Percentiles rank a stretch among this genome's conserved stretches.
phyloP scores from a whole-genome alignment of 2,888 invertebrate genomes.

The Drosophila barbarae region DNA sequence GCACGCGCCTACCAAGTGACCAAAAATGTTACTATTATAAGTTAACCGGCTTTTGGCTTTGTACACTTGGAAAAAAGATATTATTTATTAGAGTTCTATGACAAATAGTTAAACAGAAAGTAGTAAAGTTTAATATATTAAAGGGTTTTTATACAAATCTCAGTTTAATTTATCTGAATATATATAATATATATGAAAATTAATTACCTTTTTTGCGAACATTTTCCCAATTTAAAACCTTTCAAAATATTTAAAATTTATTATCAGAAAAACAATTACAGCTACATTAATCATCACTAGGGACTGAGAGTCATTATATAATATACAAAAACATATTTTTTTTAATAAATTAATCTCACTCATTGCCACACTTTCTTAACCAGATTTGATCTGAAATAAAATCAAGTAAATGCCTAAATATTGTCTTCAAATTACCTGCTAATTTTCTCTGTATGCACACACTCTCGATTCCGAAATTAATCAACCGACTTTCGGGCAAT shows the following conservation, averaged over 20 bases:
- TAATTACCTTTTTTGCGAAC: background rate
- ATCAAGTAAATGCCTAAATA: background rate
- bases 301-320: background rate
- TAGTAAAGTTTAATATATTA: no score
- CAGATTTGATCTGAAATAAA: background rate
- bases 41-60: slow-evolving; percentile 36
- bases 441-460: background rate
- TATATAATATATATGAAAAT: background rate
- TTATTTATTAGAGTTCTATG: background rate
- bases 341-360: background rate
- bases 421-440: background rate
- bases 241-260: background rate
- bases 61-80: background rate
- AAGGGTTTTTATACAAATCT: background rate
- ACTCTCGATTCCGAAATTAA: slow-evolving; percentile 35
- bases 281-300: background rate
- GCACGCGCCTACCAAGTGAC: slow-evolving; percentile 38
- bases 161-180: no score
- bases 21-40: slow-evolving; percentile 19
- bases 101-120: background rate
- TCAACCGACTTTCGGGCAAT: slow-evolving; percentile 32
- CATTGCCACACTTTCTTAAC: background rate
- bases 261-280: background rate
- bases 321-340: background rate
- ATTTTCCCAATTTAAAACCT: background rate